Conservation (phyloP, 2,113 vertebrate genomes). For the Neotoma lepida region DNA sequence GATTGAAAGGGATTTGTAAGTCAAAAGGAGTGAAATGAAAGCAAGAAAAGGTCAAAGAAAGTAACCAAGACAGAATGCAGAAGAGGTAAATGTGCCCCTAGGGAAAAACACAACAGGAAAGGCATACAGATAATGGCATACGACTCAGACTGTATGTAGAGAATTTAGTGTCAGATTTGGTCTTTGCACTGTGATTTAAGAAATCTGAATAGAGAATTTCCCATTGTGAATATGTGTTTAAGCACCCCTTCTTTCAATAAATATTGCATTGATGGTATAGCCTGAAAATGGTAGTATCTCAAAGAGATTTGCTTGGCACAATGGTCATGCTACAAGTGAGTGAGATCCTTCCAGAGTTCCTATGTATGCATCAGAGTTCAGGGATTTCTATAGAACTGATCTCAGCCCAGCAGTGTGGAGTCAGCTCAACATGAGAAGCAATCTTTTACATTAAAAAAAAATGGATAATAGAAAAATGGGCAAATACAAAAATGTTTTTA, state of each 20-base stretch:
- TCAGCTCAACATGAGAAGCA: slow-evolving; percentile 4
- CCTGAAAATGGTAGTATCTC: slow-evolving; percentile 50
- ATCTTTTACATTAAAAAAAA: slow-evolving; percentile 2
- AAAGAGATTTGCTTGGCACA: slow-evolving; percentile 22
- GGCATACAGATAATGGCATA: slow-evolving; percentile 32
- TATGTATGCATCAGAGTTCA: not conserved
- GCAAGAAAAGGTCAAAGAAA: slow-evolving; percentile 76
- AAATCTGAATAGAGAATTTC: slow-evolving; percentile 64
- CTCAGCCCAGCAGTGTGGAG: not conserved
- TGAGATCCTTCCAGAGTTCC: not conserved
- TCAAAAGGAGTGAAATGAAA: slow-evolving; percentile 74
- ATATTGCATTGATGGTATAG: slow-evolving; percentile 61
- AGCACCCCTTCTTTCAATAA: slow-evolving; percentile 36
- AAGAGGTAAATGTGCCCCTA: slow-evolving; percentile 51
- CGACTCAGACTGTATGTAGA: not conserved
- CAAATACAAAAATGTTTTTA: slow-evolving; percentile 29
- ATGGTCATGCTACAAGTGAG: slow-evolving; percentile 12
- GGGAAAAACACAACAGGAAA: slow-evolving; percentile 54
- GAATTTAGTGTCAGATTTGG: slow-evolving; percentile 12
- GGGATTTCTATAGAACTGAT: slow-evolving; percentile 6
- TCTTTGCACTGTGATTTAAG: slow-evolving; percentile 46
- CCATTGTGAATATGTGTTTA: slow-evolving; percentile 53
- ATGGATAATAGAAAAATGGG: not conserved
- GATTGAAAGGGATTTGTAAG: slow-evolving; percentile 79
- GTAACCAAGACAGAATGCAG: slow-evolving; percentile 67